Evolutionary conservation across 2,888 invertebrate species (phyloP), one percentile per base, ranked within the genome.

Genomic region (Patella ulyssiponensis): DNA sequence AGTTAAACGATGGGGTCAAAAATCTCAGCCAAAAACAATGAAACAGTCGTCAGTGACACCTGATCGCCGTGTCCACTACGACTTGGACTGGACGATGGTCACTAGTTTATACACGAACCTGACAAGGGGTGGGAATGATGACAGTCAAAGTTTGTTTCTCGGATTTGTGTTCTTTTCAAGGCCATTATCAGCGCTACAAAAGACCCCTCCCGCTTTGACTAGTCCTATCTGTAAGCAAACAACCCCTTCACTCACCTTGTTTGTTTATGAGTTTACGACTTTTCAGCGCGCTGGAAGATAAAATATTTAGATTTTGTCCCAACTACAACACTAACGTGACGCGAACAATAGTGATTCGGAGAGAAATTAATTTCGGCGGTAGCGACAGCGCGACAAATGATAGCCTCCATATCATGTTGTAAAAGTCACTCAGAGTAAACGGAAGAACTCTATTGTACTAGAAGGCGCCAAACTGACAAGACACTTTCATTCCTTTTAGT

Each of bases 1-100:
- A 64, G 64, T 64, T 64, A 64, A 64, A 64, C 64, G 64, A 64
- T 64, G 64, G 64, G 64, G 64, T 64, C 64, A 64, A 64, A 64
- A 64, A 64, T 64, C 64, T 64, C 64, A 23, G 20, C 20, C 64
- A 64, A 64, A 64, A 64, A 64, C 64, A 64, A 64, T 64, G 23
- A 20, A 64, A 23, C 64, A 64, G 64, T 64, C 64, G 20, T 64
- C 64, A 64, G 12, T 64, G 64, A 64, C 64, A 64, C 64, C 64
- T 64, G 64, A 64, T 64, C 64, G 64, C 64, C 64, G 64, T 64
- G 64, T 64, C 64, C 23, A 64, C 64, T 64, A 64, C 20, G 64
- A 11, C 23, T 64, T 44, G 17, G 23, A 64, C 64, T 64, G 64
- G 64, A 14, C 64, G 23, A 23, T 64, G 64, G 64, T 64, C 64